Conservation (phyloP, 2,888 invertebrate species). For the Acleris cristana region DNA sequence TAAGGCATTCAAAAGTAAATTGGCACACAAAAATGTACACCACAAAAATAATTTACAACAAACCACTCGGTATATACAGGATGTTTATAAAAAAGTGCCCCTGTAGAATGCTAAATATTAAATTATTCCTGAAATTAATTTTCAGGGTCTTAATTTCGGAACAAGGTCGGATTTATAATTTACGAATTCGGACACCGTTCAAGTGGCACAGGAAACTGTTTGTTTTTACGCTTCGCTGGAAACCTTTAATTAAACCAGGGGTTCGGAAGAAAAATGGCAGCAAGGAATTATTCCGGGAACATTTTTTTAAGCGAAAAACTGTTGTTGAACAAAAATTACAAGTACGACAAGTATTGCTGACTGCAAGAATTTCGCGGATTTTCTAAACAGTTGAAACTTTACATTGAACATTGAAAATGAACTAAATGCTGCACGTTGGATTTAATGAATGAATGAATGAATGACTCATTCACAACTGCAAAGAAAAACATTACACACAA, state of each 20-base stretch:
- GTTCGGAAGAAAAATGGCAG: constrained; percentile 11
- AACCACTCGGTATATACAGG: constrained; percentile 1
- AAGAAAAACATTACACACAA: no score
- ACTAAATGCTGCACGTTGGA: no score
- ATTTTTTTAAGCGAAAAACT: not conserved
- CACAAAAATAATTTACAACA: not conserved
- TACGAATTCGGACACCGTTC: constrained; percentile 36
- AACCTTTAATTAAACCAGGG: constrained; percentile 38
- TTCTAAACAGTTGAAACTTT: no score
- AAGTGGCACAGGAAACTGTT: constrained; percentile 40
- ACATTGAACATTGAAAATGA: no score
- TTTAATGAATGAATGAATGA: no score
- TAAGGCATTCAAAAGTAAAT: no score
- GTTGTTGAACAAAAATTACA: no score
- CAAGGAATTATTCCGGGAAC: not conserved
- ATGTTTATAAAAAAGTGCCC: constrained; percentile 19
- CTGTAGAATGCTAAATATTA: constrained; percentile 29
- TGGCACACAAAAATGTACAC: not conserved
- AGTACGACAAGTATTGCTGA: no score
- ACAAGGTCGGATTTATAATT: constrained; percentile 32
- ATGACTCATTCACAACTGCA: no score
- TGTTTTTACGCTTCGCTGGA: constrained; percentile 30
- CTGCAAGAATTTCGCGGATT: no score
- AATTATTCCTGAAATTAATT: constrained; percentile 30
- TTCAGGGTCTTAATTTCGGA: constrained; percentile 27